A percentile compares a stretch with the other conserved stretches of the same genome.
phyloP scores from a whole-genome alignment of 37 sponge, comb jelly and placozoan genomes.

The Amphimedon queenslandica region DNA sequence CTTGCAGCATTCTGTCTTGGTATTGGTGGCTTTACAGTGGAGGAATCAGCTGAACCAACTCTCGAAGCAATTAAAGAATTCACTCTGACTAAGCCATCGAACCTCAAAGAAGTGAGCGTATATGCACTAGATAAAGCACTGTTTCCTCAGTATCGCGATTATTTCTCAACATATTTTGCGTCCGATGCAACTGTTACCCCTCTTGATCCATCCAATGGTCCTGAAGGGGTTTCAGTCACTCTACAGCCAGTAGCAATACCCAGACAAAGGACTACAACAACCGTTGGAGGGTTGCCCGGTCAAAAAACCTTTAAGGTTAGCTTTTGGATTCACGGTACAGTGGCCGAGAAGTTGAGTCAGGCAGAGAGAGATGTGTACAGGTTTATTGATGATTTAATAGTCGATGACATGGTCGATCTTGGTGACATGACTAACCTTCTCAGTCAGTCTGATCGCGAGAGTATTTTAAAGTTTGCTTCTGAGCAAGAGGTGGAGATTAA shows the following conservation, averaged over 20 bases:
- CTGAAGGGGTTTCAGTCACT: not conserved
- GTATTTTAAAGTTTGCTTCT: not conserved
- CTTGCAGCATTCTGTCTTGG: slow-evolving; percentile 45
- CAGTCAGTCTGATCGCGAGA: slow-evolving; percentile 5
- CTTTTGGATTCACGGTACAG: not conserved
- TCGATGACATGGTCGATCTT: slow-evolving; percentile 4
- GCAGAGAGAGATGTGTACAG: not conserved
- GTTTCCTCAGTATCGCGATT: slow-evolving; percentile 8
- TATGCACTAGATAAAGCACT: slow-evolving; percentile 9
- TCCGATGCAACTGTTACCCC: not conserved
- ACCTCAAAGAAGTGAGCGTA: slow-evolving; percentile 16
- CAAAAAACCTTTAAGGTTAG: not conserved
- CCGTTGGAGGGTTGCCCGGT: not conserved
- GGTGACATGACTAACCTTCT: not conserved
- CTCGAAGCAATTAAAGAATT: slow-evolving; percentile 14
- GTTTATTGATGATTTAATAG: not conserved
- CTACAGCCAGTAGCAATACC: too few species aligned
- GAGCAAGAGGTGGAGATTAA: slow-evolving; percentile 12
- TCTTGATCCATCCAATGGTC: too few species aligned
- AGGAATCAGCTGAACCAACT: slow-evolving; percentile 14
- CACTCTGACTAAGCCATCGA: not conserved
- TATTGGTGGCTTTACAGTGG: slow-evolving; percentile 9
- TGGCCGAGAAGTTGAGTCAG: not conserved
- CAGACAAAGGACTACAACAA: not conserved
- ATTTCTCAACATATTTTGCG: slow-evolving; percentile 17